Evolutionary conservation across 2,113 vertebrate species (phyloP).

Genomic region (Maccullochella peelii): DNA sequence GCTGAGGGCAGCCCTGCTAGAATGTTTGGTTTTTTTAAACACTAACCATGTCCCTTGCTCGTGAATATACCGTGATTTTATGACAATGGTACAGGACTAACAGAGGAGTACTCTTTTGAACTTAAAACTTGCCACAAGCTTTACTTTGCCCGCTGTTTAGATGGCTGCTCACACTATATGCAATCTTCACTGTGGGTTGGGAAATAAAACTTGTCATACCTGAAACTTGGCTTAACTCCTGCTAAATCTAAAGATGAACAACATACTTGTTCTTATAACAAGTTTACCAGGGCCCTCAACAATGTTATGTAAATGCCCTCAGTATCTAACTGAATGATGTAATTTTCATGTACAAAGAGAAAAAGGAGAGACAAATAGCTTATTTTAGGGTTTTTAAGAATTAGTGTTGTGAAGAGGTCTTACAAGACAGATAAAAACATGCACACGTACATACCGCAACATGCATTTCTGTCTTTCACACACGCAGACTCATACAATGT

Average conservation of each 20-base stretch:
- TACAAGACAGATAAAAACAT: not conserved
- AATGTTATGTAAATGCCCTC: not conserved
- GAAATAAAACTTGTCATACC: too few species aligned
- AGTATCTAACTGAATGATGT: not conserved
- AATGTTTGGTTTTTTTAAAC: too few species aligned
- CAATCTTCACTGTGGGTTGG: too few species aligned
- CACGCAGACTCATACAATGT: constrained; percentile 23
- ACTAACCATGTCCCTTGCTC: too few species aligned
- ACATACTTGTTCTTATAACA: not conserved
- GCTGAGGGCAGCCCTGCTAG: too few species aligned
- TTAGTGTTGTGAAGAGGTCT: not conserved
- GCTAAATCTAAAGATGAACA: not conserved
- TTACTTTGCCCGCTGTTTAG: too few species aligned
- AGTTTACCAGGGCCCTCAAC: not conserved
- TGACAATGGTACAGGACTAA: too few species aligned
- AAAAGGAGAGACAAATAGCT: not conserved
- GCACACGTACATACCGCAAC: not conserved
- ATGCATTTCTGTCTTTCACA: constrained; percentile 18
- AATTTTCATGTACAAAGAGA: not conserved
- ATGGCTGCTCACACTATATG: too few species aligned
- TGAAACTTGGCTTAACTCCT: too few species aligned
- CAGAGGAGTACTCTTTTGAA: too few species aligned
- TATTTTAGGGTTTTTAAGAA: not conserved
- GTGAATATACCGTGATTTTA: too few species aligned
- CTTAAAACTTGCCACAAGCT: too few species aligned